Conservation (phyloP, 2,113 vertebrate genomes). For the Rhegmatorhina hoffmannsi region DNA sequence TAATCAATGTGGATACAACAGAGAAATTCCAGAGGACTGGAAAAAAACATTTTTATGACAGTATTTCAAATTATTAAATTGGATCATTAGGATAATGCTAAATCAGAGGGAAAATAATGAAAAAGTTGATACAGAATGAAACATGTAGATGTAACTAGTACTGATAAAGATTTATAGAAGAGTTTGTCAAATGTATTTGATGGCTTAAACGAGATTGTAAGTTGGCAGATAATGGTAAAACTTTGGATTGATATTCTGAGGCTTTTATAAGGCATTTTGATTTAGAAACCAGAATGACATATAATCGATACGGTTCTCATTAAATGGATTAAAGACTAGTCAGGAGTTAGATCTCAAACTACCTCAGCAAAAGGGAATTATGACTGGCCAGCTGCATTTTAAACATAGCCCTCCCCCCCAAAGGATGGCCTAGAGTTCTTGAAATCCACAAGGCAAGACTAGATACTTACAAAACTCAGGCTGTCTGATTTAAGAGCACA, state of each 20-base stretch:
- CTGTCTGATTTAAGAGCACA: background rate
- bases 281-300: conserved; percentile 44
- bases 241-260: conserved; percentile 26
- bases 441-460: background rate
- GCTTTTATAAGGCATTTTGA: conserved; percentile 37
- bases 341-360: conserved; percentile 10
- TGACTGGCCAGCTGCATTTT: background rate
- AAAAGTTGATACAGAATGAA: background rate
- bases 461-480: background rate
- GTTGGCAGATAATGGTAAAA: conserved; percentile 26
- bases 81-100: background rate
- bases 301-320: conserved; percentile 50
- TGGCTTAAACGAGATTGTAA: background rate
- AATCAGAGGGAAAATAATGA: background rate
- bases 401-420: rapidly evolving
- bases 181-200: background rate
- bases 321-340: conserved; percentile 40
- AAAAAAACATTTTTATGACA: background rate
- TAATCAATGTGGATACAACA: background rate
- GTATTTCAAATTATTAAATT: conserved; percentile 2
- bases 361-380: background rate
- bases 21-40: background rate
- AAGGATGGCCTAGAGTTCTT: background rate
- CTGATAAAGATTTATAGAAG: background rate
- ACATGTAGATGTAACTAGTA: background rate